A percentile compares a stretch with the other conserved stretches of the same genome.
phyloP scores from a whole-genome alignment of 2,113 vertebrate species.

The Polypterus senegalus region DNA sequence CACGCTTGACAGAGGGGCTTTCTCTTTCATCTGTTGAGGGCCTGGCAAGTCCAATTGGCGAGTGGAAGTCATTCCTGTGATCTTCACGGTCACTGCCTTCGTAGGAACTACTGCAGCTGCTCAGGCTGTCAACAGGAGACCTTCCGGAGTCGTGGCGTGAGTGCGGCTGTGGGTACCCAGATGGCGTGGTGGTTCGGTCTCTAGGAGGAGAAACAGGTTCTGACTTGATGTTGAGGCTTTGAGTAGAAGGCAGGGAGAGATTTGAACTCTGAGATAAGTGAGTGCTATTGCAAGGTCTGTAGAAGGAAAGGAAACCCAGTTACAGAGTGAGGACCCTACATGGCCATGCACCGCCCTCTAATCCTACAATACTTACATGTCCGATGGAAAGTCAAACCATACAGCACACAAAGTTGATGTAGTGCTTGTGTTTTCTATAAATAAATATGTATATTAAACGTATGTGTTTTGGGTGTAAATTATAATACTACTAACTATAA shows the following conservation, averaged over 20 bases:
- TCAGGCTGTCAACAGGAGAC: slow-evolving; percentile 94
- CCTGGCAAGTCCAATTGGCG: slow-evolving; percentile 91
- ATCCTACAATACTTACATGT: no score
- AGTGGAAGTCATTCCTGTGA: slow-evolving; percentile 95
- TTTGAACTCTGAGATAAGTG: slow-evolving; percentile 99
- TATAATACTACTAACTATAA: no score
- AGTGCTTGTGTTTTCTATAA: no score
- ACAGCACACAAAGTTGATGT: no score
- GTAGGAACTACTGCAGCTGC: slow-evolving; percentile 96
- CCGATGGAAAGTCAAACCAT: no score
- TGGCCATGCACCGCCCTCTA: slow-evolving; percentile 8
- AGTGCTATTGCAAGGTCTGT: slow-evolving; percentile 99
- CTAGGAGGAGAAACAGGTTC: slow-evolving; percentile 99
- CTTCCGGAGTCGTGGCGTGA: slow-evolving; percentile 91
- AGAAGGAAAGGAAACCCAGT: slow-evolving; percentile 92
- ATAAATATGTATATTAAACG: no score
- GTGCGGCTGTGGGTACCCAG: slow-evolving; percentile 81
- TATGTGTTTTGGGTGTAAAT: no score
- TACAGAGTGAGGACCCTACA: slow-evolving; percentile 73
- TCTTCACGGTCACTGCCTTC: slow-evolving; percentile 96
- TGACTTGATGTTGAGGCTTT: slow-evolving; percentile 99
- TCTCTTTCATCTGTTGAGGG: slow-evolving; percentile 87
- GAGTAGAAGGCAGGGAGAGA: slow-evolving; percentile 99
- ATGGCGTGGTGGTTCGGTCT: slow-evolving; percentile 92
- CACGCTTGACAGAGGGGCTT: slow-evolving; percentile 94